Conservation (phyloP, 2,113 vertebrate species). For the Lontra canadensis region DNA sequence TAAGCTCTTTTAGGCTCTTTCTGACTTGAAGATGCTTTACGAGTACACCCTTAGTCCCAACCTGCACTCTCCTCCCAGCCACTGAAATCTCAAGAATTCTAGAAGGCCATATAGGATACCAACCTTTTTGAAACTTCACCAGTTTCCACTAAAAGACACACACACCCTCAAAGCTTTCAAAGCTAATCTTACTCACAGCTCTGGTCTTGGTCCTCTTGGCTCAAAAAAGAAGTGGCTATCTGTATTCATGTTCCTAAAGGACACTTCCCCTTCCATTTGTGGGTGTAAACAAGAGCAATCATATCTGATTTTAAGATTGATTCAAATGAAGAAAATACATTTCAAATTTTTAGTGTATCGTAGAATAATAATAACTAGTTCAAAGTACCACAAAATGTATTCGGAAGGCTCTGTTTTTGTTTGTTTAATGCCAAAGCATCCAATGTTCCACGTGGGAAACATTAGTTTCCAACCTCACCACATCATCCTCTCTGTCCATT, state of each 20-base stretch:
- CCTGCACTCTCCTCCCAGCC: neutral
- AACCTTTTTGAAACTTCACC: neutral
- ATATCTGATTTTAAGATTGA: neutral
- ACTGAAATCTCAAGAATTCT: neutral
- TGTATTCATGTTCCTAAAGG: neutral
- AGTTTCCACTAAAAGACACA: constrained; percentile 43
- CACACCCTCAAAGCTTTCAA: neutral
- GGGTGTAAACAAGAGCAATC: neutral
- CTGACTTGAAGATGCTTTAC: neutral
- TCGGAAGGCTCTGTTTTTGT: neutral
- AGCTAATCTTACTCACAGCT: neutral
- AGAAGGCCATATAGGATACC: neutral
- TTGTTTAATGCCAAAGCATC: neutral
- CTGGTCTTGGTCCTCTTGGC: neutral
- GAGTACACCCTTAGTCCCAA: neutral
- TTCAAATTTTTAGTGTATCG: neutral
- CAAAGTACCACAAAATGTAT: constrained; percentile 2
- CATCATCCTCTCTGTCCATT: neutral
- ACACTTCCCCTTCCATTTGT: neutral
- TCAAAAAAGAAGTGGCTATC: neutral
- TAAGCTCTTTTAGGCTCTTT: neutral
- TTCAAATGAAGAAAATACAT: neutral
- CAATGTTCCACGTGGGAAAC: neutral
- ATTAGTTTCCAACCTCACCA: neutral
- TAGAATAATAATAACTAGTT: neutral